phyloP scores from a whole-genome alignment of 2,888 invertebrate genomes.

The Epirrhoe tristata region DNA sequence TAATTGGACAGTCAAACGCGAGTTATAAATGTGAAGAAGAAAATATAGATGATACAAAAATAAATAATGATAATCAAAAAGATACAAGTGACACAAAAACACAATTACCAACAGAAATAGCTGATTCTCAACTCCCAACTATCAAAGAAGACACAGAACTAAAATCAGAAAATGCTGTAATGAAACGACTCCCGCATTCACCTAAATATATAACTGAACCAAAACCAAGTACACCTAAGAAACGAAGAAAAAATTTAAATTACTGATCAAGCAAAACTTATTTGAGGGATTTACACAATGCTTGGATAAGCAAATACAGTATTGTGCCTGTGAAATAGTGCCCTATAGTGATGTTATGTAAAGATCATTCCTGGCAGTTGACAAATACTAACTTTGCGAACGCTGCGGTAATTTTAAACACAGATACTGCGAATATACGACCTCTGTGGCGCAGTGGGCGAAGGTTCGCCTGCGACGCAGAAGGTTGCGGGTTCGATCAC shows the following conservation, averaged over 20 bases:
- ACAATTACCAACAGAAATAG: not conserved
- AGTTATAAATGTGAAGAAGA: not conserved
- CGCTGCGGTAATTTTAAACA: no score
- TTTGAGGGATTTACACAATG: not conserved
- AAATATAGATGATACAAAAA: not conserved
- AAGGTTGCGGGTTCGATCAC: no score
- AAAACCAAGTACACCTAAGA: constrained; percentile 32
- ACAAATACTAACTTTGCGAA: no score
- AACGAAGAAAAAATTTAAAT: constrained; percentile 44
- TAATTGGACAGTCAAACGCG: not conserved
- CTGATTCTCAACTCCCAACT: not conserved
- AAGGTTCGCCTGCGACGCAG: no score
- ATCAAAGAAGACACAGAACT: not conserved
- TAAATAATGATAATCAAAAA: not conserved
- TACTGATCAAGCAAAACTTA: constrained; percentile 27
- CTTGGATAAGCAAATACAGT: not conserved
- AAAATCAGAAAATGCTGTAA: not conserved
- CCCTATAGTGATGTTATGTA: no score
- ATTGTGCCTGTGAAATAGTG: not conserved
- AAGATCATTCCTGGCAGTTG: no score
- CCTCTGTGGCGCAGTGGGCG: no score
- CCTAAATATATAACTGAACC: not conserved
- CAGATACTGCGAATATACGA: no score
- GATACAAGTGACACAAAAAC: not conserved
- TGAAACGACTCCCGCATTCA: constrained; percentile 11